Evolutionary conservation across 2,113 vertebrate genomes (phyloP).

Genomic region (Alces alces): DNA sequence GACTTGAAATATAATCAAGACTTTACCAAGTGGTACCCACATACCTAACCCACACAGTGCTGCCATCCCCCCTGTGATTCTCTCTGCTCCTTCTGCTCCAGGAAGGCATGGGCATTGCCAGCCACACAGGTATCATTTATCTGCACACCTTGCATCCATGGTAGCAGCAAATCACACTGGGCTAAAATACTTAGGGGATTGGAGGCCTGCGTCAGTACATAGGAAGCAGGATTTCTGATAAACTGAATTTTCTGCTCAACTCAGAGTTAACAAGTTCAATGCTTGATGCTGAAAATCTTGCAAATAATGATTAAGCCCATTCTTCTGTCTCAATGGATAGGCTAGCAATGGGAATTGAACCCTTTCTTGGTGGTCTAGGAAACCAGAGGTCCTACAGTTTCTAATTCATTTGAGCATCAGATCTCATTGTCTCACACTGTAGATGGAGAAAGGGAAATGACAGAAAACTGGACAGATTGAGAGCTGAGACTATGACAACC

Average conservation of each 20-base stretch:
- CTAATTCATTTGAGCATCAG: not conserved
- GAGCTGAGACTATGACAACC: not conserved
- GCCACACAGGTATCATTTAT: not conserved
- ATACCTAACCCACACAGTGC: not conserved
- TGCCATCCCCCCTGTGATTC: not conserved
- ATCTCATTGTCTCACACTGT: not conserved
- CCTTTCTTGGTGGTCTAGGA: not conserved
- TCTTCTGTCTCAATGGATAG: not conserved
- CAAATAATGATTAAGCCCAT: not conserved
- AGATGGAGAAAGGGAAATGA: not conserved
- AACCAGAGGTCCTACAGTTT: not conserved
- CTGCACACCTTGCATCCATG: not conserved
- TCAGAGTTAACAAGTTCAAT: slow-evolving; percentile 1
- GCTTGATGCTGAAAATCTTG: not conserved
- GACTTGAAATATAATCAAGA: not conserved
- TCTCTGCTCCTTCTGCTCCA: fast-evolving
- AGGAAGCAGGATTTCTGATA: not conserved
- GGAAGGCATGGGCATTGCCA: not conserved
- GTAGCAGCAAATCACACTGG: not conserved
- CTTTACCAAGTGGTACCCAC: not conserved
- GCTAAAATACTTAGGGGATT: not conserved
- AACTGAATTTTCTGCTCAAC: not conserved
- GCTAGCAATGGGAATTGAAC: not conserved
- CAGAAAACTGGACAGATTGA: not conserved
- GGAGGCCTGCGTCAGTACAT: not conserved